Conservation (phyloP, 1,140 invertebrate genomes). For the Apis laboriosa region DNA sequence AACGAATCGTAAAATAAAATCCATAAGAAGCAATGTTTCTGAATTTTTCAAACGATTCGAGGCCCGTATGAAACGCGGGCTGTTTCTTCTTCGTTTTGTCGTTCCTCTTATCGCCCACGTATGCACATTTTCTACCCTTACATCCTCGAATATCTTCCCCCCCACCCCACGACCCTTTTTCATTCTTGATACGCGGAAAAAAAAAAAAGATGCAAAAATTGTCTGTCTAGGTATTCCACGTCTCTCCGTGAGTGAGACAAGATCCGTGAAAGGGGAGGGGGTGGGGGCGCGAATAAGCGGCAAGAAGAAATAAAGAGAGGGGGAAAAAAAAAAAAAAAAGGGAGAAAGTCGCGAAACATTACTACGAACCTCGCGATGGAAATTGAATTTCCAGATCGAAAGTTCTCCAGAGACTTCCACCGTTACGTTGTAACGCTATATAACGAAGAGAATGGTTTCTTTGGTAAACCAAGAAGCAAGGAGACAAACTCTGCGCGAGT, state of each 20-base stretch:
- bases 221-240: constrained; percentile 40
- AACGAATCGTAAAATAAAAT: constrained; percentile 38
- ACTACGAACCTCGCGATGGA: constrained; percentile 58
- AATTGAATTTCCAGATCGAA: constrained; percentile 68
- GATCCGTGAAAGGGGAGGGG: constrained; percentile 47
- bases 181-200: not conserved
- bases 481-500: constrained; percentile 24
- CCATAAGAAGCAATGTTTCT: constrained; percentile 14
- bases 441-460: constrained; percentile 43
- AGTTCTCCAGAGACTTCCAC: constrained; percentile 62
- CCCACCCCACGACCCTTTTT: not conserved
- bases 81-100: not conserved
- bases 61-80: not conserved
- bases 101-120: constrained; percentile 3
- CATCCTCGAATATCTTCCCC: not conserved
- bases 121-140: not conserved
- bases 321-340: not conserved
- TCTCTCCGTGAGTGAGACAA: constrained; percentile 54
- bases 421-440: constrained; percentile 44
- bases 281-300: no score
- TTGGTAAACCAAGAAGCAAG: constrained; percentile 3
- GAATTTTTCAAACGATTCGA: constrained; percentile 13
- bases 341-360: constrained; percentile 51
- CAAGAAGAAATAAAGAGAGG: not conserved
- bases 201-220: constrained; percentile 41